Conservation (phyloP, 2,888 invertebrate species). For the Nomada fucata region DNA sequence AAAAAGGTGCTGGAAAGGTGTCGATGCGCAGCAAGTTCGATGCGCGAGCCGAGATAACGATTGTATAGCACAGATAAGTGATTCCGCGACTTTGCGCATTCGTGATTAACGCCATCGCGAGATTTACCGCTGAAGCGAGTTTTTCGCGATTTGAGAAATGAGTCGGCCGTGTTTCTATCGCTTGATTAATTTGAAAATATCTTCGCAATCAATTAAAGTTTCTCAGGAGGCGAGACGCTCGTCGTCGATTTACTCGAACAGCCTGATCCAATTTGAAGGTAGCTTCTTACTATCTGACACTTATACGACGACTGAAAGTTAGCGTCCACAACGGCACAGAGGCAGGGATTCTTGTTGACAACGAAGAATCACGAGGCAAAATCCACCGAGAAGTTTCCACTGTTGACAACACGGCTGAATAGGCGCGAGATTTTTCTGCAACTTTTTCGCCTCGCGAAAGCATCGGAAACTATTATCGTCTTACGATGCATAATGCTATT, state of each 20-base stretch:
- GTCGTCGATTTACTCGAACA: too few relatives aligned
- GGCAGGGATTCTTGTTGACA: background rate
- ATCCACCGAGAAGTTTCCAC: conserved; percentile 41
- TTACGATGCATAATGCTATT: conserved; percentile 15
- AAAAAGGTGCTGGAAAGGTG: too few relatives aligned
- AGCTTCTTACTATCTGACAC: background rate
- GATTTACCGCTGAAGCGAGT: background rate
- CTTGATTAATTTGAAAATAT: conserved; percentile 1
- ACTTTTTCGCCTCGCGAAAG: background rate
- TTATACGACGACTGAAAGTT: too few relatives aligned
- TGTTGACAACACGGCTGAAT: background rate
- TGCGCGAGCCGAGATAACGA: background rate
- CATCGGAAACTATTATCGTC: background rate
- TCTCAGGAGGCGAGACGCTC: too few relatives aligned
- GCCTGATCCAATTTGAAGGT: background rate
- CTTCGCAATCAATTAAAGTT: conserved; percentile 9
- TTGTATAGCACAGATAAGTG: conserved; percentile 10
- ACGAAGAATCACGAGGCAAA: background rate
- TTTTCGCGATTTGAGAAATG: background rate
- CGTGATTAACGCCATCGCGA: background rate
- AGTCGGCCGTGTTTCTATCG: background rate
- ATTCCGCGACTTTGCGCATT: background rate
- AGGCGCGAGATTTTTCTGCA: background rate
- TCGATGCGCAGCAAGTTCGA: background rate
- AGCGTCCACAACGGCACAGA: background rate